Evolutionary conservation across 2,888 invertebrate species (phyloP), one percentile per base, ranked within the genome.

Genomic region (Dicranocentrus wangi): DNA sequence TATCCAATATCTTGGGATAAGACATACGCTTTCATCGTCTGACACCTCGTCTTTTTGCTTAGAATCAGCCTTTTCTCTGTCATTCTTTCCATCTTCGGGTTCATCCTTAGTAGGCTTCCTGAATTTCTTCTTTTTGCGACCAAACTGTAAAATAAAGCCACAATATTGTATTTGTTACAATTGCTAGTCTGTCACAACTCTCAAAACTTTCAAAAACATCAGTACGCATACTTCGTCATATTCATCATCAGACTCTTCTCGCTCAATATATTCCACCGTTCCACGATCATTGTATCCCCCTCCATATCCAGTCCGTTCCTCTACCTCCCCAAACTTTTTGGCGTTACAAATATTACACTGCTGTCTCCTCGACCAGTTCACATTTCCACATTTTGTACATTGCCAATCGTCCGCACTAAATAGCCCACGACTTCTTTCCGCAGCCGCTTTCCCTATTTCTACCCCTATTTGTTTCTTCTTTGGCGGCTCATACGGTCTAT

Each of bases 311-410:
- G 92, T 92, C 84, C 94, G 90, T 87, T 93, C 93, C 88, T 96
- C 93, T 81, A 96, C 94, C 90, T 98, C 97, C 19, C 96, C 96
- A 89, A 96, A 96, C 90, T 98, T 98, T 0, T 99, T 98, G 2
- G 98, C 96, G 90, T 98, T 99, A 89, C 99, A 99, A 91, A 99
- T 96, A 89, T 99, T 99, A 90, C 99, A 99, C 72, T 95, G 95
- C 88, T 94, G 94, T 73, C 99, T 91, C 84, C 98, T 91, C 25
- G 99, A 98, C 99, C 98, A 98, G 89, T 99, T 99, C 13, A 99
- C 99, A 90, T 99, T 99, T n/a, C 98, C 98, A 90, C 99, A 99
- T 89, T 98, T 98, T 89, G 95, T 96, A 89, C 99, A 99, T 88
- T 98, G 97, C 99, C 99, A 99, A 90, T 99, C 99, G 89, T 99